Evolutionary conservation across 2,888 invertebrate species (phyloP).

Genomic region (Dynastes tityus): DNA sequence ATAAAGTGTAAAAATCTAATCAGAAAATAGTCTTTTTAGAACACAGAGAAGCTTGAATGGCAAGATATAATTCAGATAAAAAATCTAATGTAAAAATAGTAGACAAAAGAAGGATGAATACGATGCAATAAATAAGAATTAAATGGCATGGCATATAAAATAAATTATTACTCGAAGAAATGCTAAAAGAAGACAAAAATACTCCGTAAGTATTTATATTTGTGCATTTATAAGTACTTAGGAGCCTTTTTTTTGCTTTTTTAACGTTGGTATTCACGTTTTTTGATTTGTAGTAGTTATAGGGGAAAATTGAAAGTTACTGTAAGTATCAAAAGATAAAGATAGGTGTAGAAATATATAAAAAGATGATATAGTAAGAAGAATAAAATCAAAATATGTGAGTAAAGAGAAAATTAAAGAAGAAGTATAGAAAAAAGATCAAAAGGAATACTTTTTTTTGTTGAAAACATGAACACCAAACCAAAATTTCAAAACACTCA

Average conservation of each 20-base stretch:
- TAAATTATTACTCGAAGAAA: slow-evolving; percentile 39
- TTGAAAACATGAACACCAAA: slow-evolving; percentile 20
- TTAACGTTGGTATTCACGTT: slow-evolving; percentile 12
- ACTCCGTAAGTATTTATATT: slow-evolving; percentile 28
- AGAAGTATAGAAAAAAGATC: not conserved
- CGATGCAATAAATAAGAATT: slow-evolving; percentile 49
- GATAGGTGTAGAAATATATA: no score
- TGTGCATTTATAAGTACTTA: slow-evolving; percentile 9
- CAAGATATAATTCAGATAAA: slow-evolving; percentile 10
- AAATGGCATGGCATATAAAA: slow-evolving; percentile 44
- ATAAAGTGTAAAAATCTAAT: not conserved
- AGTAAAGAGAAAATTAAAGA: no score
- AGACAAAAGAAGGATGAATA: slow-evolving; percentile 26
- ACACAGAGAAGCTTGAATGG: slow-evolving; percentile 6
- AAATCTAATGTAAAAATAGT: not conserved
- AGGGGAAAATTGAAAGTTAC: slow-evolving; percentile 8
- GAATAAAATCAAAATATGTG: no score
- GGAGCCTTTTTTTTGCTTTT: slow-evolving; percentile 6
- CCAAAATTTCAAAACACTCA: not conserved
- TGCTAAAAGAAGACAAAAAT: slow-evolving; percentile 7
- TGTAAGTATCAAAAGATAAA: not conserved
- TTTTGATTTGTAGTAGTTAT: not conserved
- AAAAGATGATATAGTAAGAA: no score
- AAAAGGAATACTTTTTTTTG: not conserved
- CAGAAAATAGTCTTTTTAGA: not conserved